These are phyloP conservation scores for Tragelaphus buxtoni DNA, from an alignment of 2,113 vertebrate genomes.

Conservation along the genomic window DNA sequence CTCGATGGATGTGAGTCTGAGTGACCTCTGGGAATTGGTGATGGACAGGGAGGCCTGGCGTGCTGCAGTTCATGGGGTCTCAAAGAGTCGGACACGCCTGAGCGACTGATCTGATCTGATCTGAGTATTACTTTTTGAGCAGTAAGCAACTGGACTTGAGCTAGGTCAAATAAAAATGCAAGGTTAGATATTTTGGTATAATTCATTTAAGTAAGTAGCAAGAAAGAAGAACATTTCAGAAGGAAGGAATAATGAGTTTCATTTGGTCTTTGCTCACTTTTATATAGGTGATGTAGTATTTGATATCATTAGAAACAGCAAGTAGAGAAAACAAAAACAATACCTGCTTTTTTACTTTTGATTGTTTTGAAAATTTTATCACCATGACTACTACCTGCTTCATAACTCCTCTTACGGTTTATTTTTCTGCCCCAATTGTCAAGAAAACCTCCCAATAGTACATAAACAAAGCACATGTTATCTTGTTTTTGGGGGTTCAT, in stretches of 20 bases:
- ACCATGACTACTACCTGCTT: not conserved
- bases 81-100: too few relatives aligned
- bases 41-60: too few relatives aligned
- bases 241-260: not conserved
- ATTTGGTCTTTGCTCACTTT: not conserved
- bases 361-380: not conserved
- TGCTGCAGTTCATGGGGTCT: too few relatives aligned
- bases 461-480: not conserved
- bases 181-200: not conserved
- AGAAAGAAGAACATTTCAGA: not conserved
- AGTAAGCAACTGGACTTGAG: not conserved
- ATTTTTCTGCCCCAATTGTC: not conserved
- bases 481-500: not conserved
- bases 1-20: too few relatives aligned
- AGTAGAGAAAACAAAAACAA: not conserved
- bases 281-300: not conserved
- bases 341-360: not conserved
- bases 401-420: not conserved
- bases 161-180: not conserved
- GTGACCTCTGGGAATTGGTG: too few relatives aligned
- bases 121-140: not conserved
- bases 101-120: too few relatives aligned
- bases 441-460: not conserved
- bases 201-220: not conserved
- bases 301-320: not conserved